Base-by-base conservation (phyloP, 2,797 vertebrate genomes). In the Clarias laeviceps region DNA sequence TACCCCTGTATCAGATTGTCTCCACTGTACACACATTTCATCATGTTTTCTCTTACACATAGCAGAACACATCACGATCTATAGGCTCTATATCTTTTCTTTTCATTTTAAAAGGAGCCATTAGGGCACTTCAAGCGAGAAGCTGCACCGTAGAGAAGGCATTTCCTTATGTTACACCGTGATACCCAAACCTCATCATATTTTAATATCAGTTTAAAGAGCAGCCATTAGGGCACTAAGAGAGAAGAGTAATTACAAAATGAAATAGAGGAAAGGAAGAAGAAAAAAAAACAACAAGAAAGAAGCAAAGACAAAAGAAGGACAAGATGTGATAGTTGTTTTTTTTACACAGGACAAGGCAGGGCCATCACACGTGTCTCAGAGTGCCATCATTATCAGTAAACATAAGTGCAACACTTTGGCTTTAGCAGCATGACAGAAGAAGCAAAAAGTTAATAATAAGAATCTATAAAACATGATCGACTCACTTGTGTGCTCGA, bases 361-460 rank as follows among this genome's bases (percentile, higher is more conserved):
- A 29, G 72, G 72, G 37, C 40, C 70, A 27, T 73, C 45, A 56
- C 50, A 18, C 12, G 5, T 57, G 17, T 77, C 8, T 37, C 14
- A 78, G 62, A 78, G 50, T n/a, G 5, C 34, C n/a, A 40, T 62
- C n/a, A 73, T 9, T n/a, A 37, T 3, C 34, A 56, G 32, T 59
- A 78, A 77, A 64, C 29, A 68, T 7, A 77, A n/a, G 82, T 70
- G 83, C 29, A 59, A 69, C 64, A 59, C 34, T 45, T 57, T 56
- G n/a, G 61, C 80, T 20, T 65, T 56, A 22, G n/a, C 61, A 32
- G 78, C 1, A 9, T 20, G 34, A 27, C 14, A 32, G 34, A 45
- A 59, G 37, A n/a, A 29, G 32, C 27, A 1, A 59, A 45, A 66
- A 32, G 27, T 59, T 66, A 54, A 32, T 27, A 37, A 56, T 66